Evolutionary conservation across 1,140 invertebrate species (phyloP).

Genomic region (Spodoptera frugiperda): DNA sequence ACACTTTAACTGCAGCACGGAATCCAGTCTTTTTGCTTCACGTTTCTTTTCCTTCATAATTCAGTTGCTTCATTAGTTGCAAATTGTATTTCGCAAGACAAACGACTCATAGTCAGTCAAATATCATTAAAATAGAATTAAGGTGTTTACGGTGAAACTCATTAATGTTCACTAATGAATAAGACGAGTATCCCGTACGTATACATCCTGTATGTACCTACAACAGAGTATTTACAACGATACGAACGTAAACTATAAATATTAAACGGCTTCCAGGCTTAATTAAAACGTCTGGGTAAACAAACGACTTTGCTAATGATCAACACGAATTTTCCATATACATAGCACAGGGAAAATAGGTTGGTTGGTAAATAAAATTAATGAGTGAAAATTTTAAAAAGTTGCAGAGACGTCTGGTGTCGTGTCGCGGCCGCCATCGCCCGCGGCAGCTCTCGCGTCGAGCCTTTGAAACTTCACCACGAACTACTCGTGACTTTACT

Average conservation of each 20-base stretch:
- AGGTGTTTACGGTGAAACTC: background rate
- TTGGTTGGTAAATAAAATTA: constrained; percentile 18
- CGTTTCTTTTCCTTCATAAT: constrained; percentile 10
- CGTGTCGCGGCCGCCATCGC: constrained; percentile 36
- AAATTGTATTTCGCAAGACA: constrained; percentile 12
- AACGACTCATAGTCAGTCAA: background rate
- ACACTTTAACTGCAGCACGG: background rate
- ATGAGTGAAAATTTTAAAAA: constrained; percentile 44
- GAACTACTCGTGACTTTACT: constrained; percentile 47
- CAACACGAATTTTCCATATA: constrained; percentile 35
- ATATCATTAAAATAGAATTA: too few species aligned
- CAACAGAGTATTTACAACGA: background rate
- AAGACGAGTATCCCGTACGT: background rate
- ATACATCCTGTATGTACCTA: background rate
- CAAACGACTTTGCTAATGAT: constrained; percentile 40
- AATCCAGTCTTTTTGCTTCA: constrained; percentile 11
- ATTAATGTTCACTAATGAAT: background rate
- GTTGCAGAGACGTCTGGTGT: constrained; percentile 39
- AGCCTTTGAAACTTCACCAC: constrained; percentile 52
- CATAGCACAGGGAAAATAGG: constrained; percentile 7
- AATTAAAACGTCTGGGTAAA: constrained; percentile 42
- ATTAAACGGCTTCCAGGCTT: constrained; percentile 29
- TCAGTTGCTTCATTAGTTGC: constrained; percentile 28
- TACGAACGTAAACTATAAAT: constrained; percentile 26
- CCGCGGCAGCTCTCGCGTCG: constrained; percentile 43